phyloP scores from a whole-genome alignment of 30 jellyfish, hydroid and myxozoan genomes.

The Hydra vulgaris region DNA sequence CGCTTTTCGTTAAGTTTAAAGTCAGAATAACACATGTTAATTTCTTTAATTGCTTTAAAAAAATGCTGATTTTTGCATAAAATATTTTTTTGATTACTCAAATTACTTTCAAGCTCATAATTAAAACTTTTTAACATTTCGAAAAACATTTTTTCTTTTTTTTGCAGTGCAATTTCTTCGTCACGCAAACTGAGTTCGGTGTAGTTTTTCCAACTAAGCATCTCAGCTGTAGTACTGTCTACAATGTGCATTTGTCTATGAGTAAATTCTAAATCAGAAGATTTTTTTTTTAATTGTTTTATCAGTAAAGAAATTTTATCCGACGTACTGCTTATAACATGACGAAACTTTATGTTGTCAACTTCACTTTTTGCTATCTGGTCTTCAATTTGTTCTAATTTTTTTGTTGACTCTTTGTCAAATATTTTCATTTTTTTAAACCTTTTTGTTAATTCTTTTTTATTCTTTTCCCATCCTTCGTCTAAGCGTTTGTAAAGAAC shows the following conservation, averaged over 20 bases:
- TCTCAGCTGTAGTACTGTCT: slow-evolving; percentile 12
- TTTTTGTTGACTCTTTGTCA: neutral
- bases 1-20: neutral
- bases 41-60: neutral
- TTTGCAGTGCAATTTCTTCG: neutral
- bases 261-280: slow-evolving; percentile 1
- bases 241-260: slow-evolving; percentile 17
- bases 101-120: neutral
- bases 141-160: slow-evolving; percentile 3
- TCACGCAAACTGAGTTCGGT: neutral
- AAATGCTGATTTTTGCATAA: neutral
- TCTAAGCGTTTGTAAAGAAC: neutral
- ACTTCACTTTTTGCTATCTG: slow-evolving; percentile 1
- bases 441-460: slow-evolving; percentile 17
- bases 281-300: slow-evolving; percentile 14
- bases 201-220: slow-evolving; percentile 5
- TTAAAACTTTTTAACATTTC: slow-evolving; percentile 8
- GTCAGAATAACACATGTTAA: neutral
- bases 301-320: slow-evolving; percentile 12
- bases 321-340: slow-evolving; percentile 2
- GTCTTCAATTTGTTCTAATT: slow-evolving; percentile 12
- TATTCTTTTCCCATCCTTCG: slow-evolving; percentile 20
- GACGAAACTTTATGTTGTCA: slow-evolving; percentile 10
- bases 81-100: neutral
- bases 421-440: neutral